A percentile compares a stretch with the other conserved stretches of the same genome.
phyloP scores from a whole-genome alignment of 1,140 invertebrate species.

The Drosophila varians region DNA sequence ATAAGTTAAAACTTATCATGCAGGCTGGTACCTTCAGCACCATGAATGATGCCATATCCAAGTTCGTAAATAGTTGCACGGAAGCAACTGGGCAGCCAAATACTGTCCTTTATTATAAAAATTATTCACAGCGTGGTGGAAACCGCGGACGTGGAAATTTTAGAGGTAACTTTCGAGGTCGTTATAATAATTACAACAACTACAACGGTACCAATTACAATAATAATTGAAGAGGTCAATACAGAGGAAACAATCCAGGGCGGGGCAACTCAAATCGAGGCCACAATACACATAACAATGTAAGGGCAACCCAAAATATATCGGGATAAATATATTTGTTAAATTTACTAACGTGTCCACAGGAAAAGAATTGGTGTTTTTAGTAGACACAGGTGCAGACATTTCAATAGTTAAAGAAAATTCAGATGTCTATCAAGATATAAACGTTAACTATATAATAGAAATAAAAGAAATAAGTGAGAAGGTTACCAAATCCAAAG shows the following conservation, averaged over 20 bases:
- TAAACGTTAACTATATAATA: no score
- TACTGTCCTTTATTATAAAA: not conserved
- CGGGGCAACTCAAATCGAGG: not conserved
- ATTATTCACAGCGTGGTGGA: not conserved
- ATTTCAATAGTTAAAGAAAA: no score
- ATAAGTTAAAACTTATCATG: conserved; percentile 36
- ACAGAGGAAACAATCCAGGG: not conserved
- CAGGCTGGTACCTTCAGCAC: conserved; percentile 15
- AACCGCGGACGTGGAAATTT: not conserved
- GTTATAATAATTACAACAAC: no score
- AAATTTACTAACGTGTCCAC: not conserved
- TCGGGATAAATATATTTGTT: conserved; percentile 10
- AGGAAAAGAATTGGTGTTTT: no score
- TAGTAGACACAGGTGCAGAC: no score
- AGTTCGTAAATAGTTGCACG: conserved; percentile 37
- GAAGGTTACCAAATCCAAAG: no score
- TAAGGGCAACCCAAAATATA: not conserved
- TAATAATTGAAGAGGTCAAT: not conserved
- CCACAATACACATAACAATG: not conserved
- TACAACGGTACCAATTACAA: not conserved
- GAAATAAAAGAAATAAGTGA: no score
- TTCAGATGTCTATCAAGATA: no score
- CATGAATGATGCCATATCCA: conserved; percentile 15
- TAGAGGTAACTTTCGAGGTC: conserved; percentile 3
- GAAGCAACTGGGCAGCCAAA: conserved; percentile 23